Base-by-base conservation (phyloP, 2,797 vertebrate genomes). In the Lacerta agilis region DNA sequence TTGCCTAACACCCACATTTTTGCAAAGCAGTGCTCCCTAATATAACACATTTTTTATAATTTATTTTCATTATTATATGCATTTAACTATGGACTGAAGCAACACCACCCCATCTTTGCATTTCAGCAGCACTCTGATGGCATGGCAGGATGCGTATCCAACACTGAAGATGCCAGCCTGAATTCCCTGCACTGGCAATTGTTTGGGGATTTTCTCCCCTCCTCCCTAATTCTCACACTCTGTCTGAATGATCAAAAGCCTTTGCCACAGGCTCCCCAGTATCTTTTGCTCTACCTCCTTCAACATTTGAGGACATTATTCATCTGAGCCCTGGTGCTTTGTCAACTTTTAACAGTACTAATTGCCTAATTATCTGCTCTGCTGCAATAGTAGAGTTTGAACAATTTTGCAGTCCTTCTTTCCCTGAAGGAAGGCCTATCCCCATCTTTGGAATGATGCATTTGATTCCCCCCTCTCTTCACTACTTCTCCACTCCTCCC, bases 251-350 rank as follows among this genome's bases (percentile, higher is more conserved):
- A 81, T 72, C 83, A 79, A 89, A 89, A 25, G 11, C 91, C 83
- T 89, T 83, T 79, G 73, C 83, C 36, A 38, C 0, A 27, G 66
- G n/a, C 27, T 75, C 90, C 76, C 8, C 20, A 38, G 3, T 67
- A 91, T 91, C 77, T 91, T n/a, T 79, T 15, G 20, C 69, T 93
- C 78, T 90, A 58, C 86, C 88, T 49, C 61, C 18, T 45, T 36
- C 90, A 41, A 89, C 86, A 58, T 79, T 13, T 43, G 82, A 85
- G 18, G 41, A 85, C 84, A 67, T 86, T 72, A 75, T 78, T 90
- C 75, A 83, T 55, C 45, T 75, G 67, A 15, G 87, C 29, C 3
- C 43, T 64, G 82, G 61, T 64, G 77, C 18, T 93, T 90, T 88
- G 73, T 87, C 83, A 86, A 69, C 36, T 18, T 86, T 91, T 83